A percentile compares a stretch with the other conserved stretches of the same genome.
Conservation (phyloP, 2,888 invertebrate genomes). For the Azorinus chamasolen region DNA sequence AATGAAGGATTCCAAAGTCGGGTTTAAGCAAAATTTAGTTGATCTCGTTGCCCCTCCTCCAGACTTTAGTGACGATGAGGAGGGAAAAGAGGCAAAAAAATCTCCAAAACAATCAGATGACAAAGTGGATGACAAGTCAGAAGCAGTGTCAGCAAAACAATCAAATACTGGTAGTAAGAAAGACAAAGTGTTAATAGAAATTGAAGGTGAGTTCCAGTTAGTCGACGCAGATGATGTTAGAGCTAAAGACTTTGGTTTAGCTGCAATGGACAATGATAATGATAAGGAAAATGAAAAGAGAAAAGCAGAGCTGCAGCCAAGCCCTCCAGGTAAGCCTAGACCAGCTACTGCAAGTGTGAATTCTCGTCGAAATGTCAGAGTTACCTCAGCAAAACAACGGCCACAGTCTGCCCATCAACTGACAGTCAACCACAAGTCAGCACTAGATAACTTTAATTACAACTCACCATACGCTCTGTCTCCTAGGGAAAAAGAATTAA, state of each 20-base stretch:
- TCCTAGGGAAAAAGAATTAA: slow-evolving; percentile 73
- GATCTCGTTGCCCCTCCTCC: slow-evolving; percentile 83
- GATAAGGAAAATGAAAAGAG: slow-evolving; percentile 60
- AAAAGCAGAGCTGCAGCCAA: slow-evolving; percentile 59
- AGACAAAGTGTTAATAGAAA: slow-evolving; percentile 82
- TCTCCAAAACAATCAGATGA: slow-evolving; percentile 40
- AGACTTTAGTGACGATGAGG: slow-evolving; percentile 75
- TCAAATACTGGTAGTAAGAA: slow-evolving; percentile 64
- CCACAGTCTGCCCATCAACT: slow-evolving; percentile 74
- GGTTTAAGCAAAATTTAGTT: slow-evolving; percentile 82
- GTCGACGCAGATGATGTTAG: slow-evolving; percentile 80
- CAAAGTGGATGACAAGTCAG: slow-evolving; percentile 58
- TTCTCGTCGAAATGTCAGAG: slow-evolving; percentile 60
- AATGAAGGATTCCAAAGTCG: slow-evolving; percentile 76
- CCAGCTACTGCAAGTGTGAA: slow-evolving; percentile 74
- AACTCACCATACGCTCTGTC: slow-evolving; percentile 83
- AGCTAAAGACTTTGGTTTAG: slow-evolving; percentile 69
- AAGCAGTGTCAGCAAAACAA: slow-evolving; percentile 49
- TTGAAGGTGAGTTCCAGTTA: slow-evolving; percentile 83
- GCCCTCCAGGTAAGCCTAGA: slow-evolving; percentile 76
- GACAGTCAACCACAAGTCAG: slow-evolving; percentile 27
- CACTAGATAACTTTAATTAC: slow-evolving; percentile 74
- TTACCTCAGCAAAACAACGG: slow-evolving; percentile 63
- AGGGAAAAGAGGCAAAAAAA: slow-evolving; percentile 55
- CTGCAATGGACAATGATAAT: slow-evolving; percentile 55